Evolutionary conservation across 30 jellyfish, hydroid and myxozoan genomes (phyloP).

Genomic region (Aurelia sp.): DNA sequence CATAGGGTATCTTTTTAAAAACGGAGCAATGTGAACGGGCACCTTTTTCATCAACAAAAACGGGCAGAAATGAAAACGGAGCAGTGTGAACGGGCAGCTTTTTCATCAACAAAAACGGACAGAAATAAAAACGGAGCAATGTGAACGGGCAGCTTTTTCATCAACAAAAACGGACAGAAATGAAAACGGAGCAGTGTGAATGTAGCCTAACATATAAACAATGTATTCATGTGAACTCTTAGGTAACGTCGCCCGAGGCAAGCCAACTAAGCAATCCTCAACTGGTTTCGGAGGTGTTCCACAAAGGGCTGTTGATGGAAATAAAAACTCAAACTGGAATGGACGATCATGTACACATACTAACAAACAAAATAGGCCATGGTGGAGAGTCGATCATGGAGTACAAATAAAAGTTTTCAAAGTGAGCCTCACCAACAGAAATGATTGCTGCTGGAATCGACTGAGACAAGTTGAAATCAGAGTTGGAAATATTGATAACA

Average conservation of each 20-base stretch:
- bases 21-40: too few species aligned
- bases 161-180: too few species aligned
- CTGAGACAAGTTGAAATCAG: constrained; percentile 40
- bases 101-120: too few species aligned
- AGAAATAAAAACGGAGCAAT: too few species aligned
- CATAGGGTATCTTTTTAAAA: too few species aligned
- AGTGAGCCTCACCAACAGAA: constrained; percentile 50
- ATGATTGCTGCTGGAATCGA: constrained; percentile 67
- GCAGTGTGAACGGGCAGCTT: too few species aligned
- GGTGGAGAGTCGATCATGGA: constrained; percentile 79
- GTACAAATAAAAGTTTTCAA: constrained; percentile 24
- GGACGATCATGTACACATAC: constrained; percentile 71
- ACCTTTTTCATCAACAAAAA: too few species aligned
- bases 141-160: too few species aligned
- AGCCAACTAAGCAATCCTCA: constrained; percentile 65
- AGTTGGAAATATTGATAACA: constrained; percentile 46
- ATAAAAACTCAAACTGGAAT: constrained; percentile 38
- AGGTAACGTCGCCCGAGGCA: constrained; percentile 74
- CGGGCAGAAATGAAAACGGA: too few species aligned
- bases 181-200: too few species aligned
- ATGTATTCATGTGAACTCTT: too few species aligned
- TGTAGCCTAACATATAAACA: not conserved
- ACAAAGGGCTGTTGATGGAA: constrained; percentile 71
- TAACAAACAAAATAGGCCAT: constrained; percentile 27
- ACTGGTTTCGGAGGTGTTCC: constrained; percentile 70